Percentiles rank a stretch among this genome's conserved stretches.
Evolutionary conservation across 2,113 vertebrate genomes (phyloP).

Genomic region (Salminus brasiliensis): DNA sequence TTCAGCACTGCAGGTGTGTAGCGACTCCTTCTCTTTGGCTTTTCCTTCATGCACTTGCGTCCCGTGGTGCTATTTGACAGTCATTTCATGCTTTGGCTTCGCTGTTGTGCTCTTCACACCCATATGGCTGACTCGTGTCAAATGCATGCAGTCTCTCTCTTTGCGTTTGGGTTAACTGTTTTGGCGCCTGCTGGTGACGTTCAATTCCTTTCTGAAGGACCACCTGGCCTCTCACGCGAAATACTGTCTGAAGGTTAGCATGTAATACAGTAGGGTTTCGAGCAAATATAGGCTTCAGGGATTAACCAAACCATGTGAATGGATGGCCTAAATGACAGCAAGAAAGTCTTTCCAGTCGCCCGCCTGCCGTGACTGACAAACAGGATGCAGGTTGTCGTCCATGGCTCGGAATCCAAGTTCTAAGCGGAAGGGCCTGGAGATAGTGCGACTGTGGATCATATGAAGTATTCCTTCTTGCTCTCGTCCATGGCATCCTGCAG

Average conservation of each 20-base stretch:
- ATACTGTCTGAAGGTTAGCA: background rate
- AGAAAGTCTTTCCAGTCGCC: background rate
- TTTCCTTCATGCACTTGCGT: background rate
- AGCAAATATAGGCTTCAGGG: background rate
- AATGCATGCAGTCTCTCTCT: background rate
- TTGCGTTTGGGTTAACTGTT: background rate
- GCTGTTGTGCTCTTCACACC: background rate
- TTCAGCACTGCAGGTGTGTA: background rate
- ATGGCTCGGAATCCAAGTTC: background rate
- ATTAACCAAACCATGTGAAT: background rate
- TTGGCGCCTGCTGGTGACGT: background rate
- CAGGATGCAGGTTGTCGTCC: background rate
- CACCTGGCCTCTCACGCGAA: background rate
- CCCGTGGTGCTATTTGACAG: constrained; percentile 4
- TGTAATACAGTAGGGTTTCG: background rate
- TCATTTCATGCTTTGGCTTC: constrained; percentile 10
- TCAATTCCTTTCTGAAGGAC: background rate
- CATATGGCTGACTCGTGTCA: constrained; percentile 1
- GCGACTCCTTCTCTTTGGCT: background rate
- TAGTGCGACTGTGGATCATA: constrained; percentile 68
- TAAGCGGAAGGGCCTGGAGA: background rate
- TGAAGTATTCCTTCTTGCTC: constrained; percentile 89
- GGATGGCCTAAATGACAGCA: background rate
- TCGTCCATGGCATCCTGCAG: constrained; percentile 81
- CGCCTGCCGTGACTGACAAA: background rate